Evolutionary conservation across 2,888 invertebrate genomes (phyloP).

Genomic region (Standfussiana lucernea): DNA sequence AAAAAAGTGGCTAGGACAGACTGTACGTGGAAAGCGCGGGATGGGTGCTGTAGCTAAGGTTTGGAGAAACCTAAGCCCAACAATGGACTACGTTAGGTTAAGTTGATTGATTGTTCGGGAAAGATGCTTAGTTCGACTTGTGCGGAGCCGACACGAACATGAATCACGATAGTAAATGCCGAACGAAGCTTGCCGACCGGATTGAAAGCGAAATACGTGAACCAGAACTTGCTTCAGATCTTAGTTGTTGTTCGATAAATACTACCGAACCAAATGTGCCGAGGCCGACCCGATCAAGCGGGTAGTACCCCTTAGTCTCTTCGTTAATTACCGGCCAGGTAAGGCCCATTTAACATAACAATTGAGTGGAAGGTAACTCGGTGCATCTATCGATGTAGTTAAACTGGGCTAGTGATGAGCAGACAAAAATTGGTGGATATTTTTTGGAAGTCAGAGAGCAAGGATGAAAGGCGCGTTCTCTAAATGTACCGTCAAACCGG

Average conservation of each 20-base stretch:
- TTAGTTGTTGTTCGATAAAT: background rate
- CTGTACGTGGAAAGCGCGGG: background rate
- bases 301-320: background rate
- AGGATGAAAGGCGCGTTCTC: background rate
- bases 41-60: background rate
- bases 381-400: constrained; percentile 50
- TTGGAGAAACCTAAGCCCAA: background rate
- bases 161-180: background rate
- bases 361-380: constrained; percentile 49
- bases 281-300: background rate
- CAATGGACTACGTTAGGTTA: background rate
- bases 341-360: constrained; percentile 66
- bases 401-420: constrained; percentile 33
- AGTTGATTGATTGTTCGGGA: background rate
- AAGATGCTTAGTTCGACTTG: background rate
- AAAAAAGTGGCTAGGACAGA: no score
- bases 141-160: background rate
- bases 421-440: constrained; percentile 3
- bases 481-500: background rate
- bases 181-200: background rate
- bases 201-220: background rate
- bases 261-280: background rate
- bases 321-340: constrained; percentile 24
- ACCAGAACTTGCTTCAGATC: background rate
- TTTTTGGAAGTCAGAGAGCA: background rate